Base-by-base conservation (phyloP, 2,113 vertebrate species). In the Narcine bancroftii region DNA sequence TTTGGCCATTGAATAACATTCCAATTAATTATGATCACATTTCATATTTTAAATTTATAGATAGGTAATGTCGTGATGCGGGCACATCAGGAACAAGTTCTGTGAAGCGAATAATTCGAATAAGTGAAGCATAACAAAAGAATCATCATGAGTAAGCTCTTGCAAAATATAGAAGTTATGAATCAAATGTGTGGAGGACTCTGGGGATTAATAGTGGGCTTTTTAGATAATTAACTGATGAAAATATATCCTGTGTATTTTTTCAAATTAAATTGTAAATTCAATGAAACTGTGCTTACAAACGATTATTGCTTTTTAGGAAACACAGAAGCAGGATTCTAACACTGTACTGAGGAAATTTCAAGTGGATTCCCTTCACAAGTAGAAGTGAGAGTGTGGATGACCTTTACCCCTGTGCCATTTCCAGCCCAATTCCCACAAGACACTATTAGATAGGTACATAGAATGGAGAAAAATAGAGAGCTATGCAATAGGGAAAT, bases 231-330 rank as follows among this genome's bases (percentile, higher is more conserved):
- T 79, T 79, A 85, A 60, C 53, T 36, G 81, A 11, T 81, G 33
- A 85, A 85, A 56, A 56, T 85, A 13, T 19, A 36, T 36, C 29
- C 11, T 85, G 81, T 4, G 53, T 15, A 56, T 85, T 85, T 33
- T 50, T 85, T 85, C 81, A 85, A n/a, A 85, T 83, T 56, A 56
- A 83, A 47, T 79, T 42, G 39, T 79, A 47, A 79, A 83, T 83
- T 53, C 45, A 83, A 50, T 53, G 11, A 83, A 33, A 9, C 26
- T n/a, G 6, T 24, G 5, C 39, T 42, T 6, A 0, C 42, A 45
- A 42, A 0, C 47, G 50, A 33, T 29, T 26, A 15, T 9, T 56
- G 17, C 77, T 83, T 56, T 33, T 29, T 56, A 83, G 50, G 11
- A 33, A 33, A 56, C 29, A 56, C 56, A 33, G 50, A n/a, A 33